These are phyloP conservation scores for Leptobrachium leishanense DNA, from an alignment of 2,113 vertebrate species.

Conservation along the genomic window DNA sequence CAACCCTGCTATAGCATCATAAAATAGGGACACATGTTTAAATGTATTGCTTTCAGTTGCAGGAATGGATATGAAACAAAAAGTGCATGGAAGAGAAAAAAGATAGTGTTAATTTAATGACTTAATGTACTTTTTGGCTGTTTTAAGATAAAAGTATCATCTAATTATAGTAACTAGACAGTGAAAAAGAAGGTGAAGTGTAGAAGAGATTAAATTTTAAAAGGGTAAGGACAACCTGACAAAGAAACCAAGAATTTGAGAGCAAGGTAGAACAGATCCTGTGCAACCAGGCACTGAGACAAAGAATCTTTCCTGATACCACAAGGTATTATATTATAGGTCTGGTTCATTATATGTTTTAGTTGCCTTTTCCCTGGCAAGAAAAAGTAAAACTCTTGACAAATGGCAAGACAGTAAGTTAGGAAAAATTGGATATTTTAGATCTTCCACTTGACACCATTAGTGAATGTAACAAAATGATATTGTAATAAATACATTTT, in stretches of 20 bases:
- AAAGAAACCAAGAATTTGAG: conserved; percentile 49
- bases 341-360: conserved; percentile 15
- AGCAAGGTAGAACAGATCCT: conserved; percentile 40
- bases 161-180: conserved; percentile 53
- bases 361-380: conserved; percentile 24
- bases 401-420: conserved; percentile 28
- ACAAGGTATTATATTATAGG: conserved; percentile 31
- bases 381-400: conserved; percentile 16
- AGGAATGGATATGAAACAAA: conserved; percentile 21
- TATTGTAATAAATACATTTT: no score
- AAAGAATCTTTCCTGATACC: conserved; percentile 30
- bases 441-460: no score
- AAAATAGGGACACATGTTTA: conserved; percentile 9
- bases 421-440: neutral
- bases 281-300: conserved; percentile 31
- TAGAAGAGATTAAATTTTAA: conserved; percentile 52
- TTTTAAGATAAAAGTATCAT: conserved; percentile 41
- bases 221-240: conserved; percentile 43
- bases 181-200: conserved; percentile 50
- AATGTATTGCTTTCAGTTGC: conserved; percentile 19
- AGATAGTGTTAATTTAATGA: neutral
- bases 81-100: conserved; percentile 20
- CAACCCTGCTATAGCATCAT: neutral
- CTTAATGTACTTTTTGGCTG: conserved; percentile 30
- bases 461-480: no score